A percentile compares a stretch with the other conserved stretches of the same genome.
Conservation (phyloP, 1,140 invertebrate species). For the Agrilus planipennis region DNA sequence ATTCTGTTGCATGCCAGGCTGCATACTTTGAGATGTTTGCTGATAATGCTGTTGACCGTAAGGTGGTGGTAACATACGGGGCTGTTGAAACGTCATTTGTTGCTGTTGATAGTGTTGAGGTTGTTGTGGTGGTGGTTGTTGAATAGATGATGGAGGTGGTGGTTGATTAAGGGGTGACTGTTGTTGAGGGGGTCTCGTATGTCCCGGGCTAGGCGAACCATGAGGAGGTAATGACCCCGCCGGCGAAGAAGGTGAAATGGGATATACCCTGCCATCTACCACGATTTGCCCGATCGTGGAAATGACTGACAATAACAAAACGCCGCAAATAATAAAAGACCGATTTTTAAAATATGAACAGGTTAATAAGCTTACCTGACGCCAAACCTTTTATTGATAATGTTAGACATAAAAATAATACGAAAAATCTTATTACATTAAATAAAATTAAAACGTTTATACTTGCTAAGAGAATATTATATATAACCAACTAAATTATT, state of each 20-base stretch:
- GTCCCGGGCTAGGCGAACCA: conserved; percentile 30
- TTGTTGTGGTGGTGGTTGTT: conserved; percentile 32
- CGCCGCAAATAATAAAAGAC: conserved; percentile 1
- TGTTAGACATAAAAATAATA: too few relatives aligned
- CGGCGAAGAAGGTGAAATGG: conserved; percentile 35
- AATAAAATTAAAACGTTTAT: conserved; percentile 7
- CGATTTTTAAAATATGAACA: background rate
- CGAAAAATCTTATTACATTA: too few relatives aligned
- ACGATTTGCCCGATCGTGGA: conserved; percentile 62
- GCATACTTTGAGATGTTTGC: conserved; percentile 17
- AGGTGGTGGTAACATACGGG: conserved; percentile 21
- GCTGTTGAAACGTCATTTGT: conserved; percentile 14
- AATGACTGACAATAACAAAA: conserved; percentile 41
- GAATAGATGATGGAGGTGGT: conserved; percentile 14
- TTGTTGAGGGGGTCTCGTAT: conserved; percentile 27
- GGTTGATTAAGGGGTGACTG: conserved; percentile 28
- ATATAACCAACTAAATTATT: conserved; percentile 5
- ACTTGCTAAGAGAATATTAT: conserved; percentile 2
- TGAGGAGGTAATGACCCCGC: conserved; percentile 32
- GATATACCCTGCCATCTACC: conserved; percentile 59
- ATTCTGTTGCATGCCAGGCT: conserved; percentile 15
- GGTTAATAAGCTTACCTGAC: conserved; percentile 5
- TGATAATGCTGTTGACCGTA: conserved; percentile 17
- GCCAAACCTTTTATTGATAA: conserved; percentile 7
- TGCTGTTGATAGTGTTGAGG: conserved; percentile 30